Evolutionary conservation across 2,113 vertebrate genomes (phyloP).

Genomic region (Sceloporus tristichus): DNA sequence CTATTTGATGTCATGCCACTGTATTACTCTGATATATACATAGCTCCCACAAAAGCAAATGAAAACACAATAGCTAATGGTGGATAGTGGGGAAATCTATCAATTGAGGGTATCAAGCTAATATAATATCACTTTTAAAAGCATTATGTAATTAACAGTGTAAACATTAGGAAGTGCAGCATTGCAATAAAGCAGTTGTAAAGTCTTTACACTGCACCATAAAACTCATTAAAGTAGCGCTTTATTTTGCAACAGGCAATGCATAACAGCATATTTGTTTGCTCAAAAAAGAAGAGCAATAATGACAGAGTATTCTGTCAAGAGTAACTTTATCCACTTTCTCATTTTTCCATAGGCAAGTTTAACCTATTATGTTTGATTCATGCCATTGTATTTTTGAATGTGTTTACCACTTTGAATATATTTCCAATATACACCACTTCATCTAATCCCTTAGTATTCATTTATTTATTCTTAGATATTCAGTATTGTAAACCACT

Average conservation of each 20-base stretch:
- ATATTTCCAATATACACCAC: too few relatives aligned
- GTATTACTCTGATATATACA: constrained; percentile 12
- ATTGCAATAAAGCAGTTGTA: constrained; percentile 32
- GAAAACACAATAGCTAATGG: constrained; percentile 45
- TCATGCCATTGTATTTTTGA: neutral
- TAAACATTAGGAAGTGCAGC: constrained; percentile 30
- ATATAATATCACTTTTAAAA: constrained; percentile 47
- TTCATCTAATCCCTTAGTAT: too few relatives aligned
- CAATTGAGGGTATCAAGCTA: neutral
- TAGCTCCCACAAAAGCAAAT: constrained; percentile 5
- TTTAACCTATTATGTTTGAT: neutral
- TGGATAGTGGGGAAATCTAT: neutral
- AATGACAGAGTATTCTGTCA: neutral
- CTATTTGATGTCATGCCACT: constrained; percentile 17
- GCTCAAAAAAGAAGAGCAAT: neutral
- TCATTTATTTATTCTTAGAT: too few relatives aligned
- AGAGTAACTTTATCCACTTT: neutral
- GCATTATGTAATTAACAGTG: constrained; percentile 26
- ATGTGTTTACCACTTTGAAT: neutral
- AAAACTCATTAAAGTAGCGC: constrained; percentile 25
- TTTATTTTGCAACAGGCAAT: constrained; percentile 22
- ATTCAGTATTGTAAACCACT: too few relatives aligned
- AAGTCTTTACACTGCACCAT: constrained; percentile 3
- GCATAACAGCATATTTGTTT: constrained; percentile 30
- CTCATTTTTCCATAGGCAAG: neutral